Conservation (phyloP, 2,113 vertebrate genomes). For the Labrus mixtus region DNA sequence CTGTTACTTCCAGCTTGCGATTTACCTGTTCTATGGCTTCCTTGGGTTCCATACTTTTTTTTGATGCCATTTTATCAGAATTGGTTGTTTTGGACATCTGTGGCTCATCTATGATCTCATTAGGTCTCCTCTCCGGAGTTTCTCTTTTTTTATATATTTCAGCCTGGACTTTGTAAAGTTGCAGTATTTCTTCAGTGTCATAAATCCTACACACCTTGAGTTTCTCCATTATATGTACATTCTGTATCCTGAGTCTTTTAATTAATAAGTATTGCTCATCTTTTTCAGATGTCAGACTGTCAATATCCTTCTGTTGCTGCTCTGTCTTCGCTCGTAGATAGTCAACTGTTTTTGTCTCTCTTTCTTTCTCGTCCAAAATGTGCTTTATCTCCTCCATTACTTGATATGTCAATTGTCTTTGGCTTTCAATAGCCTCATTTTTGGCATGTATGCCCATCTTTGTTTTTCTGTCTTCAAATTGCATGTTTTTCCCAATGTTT, state of each 20-base stretch:
- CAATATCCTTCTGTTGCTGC: slow-evolving; percentile 62
- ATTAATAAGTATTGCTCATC: slow-evolving; percentile 42
- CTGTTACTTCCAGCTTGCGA: slow-evolving; percentile 30
- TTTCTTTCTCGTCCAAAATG: slow-evolving; percentile 64
- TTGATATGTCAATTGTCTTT: slow-evolving; percentile 56
- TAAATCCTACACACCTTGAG: slow-evolving; percentile 53
- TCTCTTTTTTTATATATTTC: slow-evolving; percentile 64
- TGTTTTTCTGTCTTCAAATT: slow-evolving; percentile 37
- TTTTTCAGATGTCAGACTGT: slow-evolving; percentile 65
- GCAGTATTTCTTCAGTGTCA: slow-evolving; percentile 53
- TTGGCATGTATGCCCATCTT: slow-evolving; percentile 32
- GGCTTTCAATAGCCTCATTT: slow-evolving; percentile 62
- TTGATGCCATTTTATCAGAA: slow-evolving; percentile 26
- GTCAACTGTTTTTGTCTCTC: slow-evolving; percentile 52
- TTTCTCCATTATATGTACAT: slow-evolving; percentile 47
- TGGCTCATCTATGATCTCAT: slow-evolving; percentile 57
- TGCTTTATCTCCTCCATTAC: slow-evolving; percentile 66
- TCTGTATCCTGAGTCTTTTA: slow-evolving; percentile 51
- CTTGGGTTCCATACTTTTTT: slow-evolving; percentile 34
- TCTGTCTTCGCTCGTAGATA: slow-evolving; percentile 57
- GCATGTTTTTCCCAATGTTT: slow-evolving; percentile 40
- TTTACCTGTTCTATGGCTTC: slow-evolving; percentile 22
- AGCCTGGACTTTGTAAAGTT: slow-evolving; percentile 59
- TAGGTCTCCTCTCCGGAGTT: slow-evolving; percentile 37
- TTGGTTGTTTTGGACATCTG: slow-evolving; percentile 35